Conservation (phyloP, 2,888 invertebrate species). For the Lacanobia oleracea region DNA sequence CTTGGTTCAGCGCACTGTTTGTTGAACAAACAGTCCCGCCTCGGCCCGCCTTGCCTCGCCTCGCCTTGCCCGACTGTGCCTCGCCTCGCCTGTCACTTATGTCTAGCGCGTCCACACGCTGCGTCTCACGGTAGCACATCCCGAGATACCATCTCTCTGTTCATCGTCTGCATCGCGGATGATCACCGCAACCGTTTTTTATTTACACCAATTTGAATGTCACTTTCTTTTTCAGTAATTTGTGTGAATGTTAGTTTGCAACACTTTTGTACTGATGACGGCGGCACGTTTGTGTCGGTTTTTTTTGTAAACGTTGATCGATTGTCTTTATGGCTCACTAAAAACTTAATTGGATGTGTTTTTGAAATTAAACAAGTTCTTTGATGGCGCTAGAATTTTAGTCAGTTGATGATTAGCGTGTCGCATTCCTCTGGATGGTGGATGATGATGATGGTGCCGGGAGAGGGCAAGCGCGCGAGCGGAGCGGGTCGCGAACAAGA, state of each 20-base stretch:
- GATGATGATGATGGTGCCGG: not conserved
- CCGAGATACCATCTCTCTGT: conserved; percentile 60
- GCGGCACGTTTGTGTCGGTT: conserved; percentile 30
- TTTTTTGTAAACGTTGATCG: conserved; percentile 23
- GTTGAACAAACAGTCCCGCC: conserved; percentile 81
- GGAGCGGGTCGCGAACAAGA: conserved; percentile 74
- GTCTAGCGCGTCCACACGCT: conserved; percentile 63
- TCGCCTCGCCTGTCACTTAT: conserved; percentile 66
- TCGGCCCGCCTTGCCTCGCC: conserved; percentile 51
- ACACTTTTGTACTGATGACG: conserved; percentile 45
- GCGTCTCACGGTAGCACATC: conserved; percentile 66
- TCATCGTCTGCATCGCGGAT: conserved; percentile 59
- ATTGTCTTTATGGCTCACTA: conserved; percentile 49
- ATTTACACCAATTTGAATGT: conserved; percentile 46
- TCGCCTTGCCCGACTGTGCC: conserved; percentile 43
- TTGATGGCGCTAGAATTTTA: conserved; percentile 40
- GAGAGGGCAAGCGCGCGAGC: not conserved
- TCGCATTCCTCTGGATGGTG: conserved; percentile 13
- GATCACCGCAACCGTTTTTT: conserved; percentile 48
- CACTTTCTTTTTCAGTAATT: conserved; percentile 58
- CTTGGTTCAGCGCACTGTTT: conserved; percentile 78
- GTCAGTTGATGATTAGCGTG: conserved; percentile 25
- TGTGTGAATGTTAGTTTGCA: conserved; percentile 42
- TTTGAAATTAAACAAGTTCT: conserved; percentile 33
- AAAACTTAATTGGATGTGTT: conserved; percentile 52